Evolutionary conservation across 2,113 vertebrate genomes (phyloP), one percentile per base, ranked within the genome.

Genomic region (Pygoscelis antarcticus): DNA sequence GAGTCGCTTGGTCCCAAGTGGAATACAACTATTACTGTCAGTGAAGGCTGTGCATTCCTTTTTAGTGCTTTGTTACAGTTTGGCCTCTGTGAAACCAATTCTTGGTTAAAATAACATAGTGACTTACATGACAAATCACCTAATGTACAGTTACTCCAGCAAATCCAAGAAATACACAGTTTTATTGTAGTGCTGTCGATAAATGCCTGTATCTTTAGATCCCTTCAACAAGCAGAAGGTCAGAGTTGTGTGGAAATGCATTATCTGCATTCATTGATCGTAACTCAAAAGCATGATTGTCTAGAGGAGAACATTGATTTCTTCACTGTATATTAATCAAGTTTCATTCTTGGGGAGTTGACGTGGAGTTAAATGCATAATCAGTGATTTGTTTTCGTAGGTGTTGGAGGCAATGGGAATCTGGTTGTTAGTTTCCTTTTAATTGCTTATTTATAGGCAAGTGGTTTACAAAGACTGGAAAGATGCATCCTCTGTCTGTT

Each of bases 221-320:
- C 30, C 17, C 12, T 90, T 15, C n/a, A 68, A 61, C 61, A 84
- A 72, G 71, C n/a, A 86, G 85, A 96, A 90, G 93, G 91, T 94
- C 90, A 93, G 84, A 91, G 68, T 75, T 94, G 32, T 49, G 30
- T 96, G 64, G 68, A 94, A 96, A 76, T 57, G 60, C 79, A 90
- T 95, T 95, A 90, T 95, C 81, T 94, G 62, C 57, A 18, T 72
- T 68, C 68, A 96, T 94, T 81, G 94, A 96, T 96, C 18, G n/a
- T 85, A 91, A 85, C 68, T 93, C 85, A 96, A 70, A 96, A 94
- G 47, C 90, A 57, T 91, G 68, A 84, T 83, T 96, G 72, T 89
- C 80, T 69, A 72, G 79, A 92, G 95, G 78, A 87, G 36, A 40
- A 71, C 81, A 96, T 96, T 60, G 95, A 97, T 97, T 96, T 95